Conservation (phyloP, 2,888 invertebrate species). For the Cerceris rybyensis region DNA sequence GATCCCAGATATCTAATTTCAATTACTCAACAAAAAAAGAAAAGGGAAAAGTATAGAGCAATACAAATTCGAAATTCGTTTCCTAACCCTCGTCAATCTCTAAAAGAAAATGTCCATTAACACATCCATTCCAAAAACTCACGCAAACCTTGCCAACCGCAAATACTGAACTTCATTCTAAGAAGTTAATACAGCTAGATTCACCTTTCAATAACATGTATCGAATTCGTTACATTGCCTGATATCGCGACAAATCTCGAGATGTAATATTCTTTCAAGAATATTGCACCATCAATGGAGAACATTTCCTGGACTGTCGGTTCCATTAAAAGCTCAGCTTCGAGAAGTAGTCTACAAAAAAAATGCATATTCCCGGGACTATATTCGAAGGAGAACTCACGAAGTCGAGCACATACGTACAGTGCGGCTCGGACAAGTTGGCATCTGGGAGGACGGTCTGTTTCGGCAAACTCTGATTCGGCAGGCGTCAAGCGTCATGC, state of each 20-base stretch:
- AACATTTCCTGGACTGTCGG: constrained; percentile 10
- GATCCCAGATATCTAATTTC: no score
- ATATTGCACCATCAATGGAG: constrained; percentile 3
- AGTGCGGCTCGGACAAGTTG: no score
- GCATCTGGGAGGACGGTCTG: no score
- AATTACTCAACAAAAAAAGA: no score
- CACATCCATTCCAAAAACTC: background rate
- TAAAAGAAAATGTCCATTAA: no score
- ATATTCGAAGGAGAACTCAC: background rate
- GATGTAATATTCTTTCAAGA: constrained; percentile 38
- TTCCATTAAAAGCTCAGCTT: constrained; percentile 19
- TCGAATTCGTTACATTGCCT: constrained; percentile 22
- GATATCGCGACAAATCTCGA: constrained; percentile 1
- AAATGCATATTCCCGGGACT: background rate
- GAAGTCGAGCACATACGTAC: background rate
- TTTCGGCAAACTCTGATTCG: no score
- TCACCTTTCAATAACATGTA: constrained; percentile 29
- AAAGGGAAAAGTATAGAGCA: no score
- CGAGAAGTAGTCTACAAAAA: background rate
- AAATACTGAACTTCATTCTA: background rate
- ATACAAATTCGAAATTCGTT: no score
- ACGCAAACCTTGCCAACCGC: background rate
- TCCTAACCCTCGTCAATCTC: no score
- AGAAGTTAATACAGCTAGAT: constrained; percentile 18
- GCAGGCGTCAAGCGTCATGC: no score